Percentiles rank a stretch among this genome's conserved stretches.
Conservation (phyloP, 2,113 vertebrate species). For the Ginglymostoma cirratum region DNA sequence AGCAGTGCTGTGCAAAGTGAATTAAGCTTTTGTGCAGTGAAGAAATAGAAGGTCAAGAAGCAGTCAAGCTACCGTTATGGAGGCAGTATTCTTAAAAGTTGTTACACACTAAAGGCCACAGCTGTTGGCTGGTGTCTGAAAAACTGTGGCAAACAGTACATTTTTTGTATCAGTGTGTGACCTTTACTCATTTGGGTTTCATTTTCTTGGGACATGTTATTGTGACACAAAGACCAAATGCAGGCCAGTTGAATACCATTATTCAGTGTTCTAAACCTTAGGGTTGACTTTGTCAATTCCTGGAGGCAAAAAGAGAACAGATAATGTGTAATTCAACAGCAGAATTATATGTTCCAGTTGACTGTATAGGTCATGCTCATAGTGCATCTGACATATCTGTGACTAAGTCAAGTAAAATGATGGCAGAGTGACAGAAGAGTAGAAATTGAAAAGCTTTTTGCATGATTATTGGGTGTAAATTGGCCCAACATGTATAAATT, state of each 20-base stretch:
- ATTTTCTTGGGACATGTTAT: neutral
- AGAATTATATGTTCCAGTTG: neutral
- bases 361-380: neutral
- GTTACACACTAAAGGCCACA: neutral
- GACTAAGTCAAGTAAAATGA: neutral
- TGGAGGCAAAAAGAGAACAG: neutral
- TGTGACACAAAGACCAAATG: neutral
- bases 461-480: neutral
- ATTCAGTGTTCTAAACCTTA: neutral
- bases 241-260: neutral
- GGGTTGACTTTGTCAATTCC: neutral
- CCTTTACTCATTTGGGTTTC: neutral
- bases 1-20: constrained; percentile 8
- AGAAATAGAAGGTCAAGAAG: constrained; percentile 15
- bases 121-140: constrained; percentile 6
- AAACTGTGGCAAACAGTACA: constrained; percentile 1
- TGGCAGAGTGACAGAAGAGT: neutral
- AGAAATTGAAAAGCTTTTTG: neutral
- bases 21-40: constrained; percentile 26
- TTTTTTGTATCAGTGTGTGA: constrained; percentile 10
- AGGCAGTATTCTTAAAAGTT: neutral
- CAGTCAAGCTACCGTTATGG: neutral
- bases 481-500: neutral
- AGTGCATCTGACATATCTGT: neutral
- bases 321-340: constrained; percentile 6